phyloP scores from a whole-genome alignment of 1,140 invertebrate genomes.

The Dreissena rostriformis region DNA sequence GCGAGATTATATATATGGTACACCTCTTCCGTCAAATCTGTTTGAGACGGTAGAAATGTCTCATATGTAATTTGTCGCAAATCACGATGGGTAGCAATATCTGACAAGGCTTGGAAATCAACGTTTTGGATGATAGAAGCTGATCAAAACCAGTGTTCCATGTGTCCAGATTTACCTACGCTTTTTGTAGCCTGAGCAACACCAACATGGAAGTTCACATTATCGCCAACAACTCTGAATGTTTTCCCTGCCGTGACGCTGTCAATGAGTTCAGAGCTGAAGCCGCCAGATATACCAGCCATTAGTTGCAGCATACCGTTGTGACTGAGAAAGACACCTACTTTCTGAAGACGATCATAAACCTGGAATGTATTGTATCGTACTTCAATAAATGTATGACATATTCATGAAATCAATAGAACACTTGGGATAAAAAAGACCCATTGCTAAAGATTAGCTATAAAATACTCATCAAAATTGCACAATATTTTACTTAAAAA shows the following conservation, averaged over 20 bases:
- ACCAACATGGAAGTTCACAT: conserved; percentile 27
- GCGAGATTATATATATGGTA: background rate
- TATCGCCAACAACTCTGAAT: conserved; percentile 26
- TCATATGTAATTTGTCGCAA: background rate
- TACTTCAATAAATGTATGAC: too few species aligned
- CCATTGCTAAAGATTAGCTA: too few species aligned
- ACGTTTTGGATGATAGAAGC: conserved; percentile 5
- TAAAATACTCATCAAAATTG: too few species aligned
- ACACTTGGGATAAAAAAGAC: too few species aligned
- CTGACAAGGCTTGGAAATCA: background rate
- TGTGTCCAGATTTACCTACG: conserved; percentile 8
- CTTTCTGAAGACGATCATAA: conserved; percentile 22
- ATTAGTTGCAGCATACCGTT: conserved; percentile 15
- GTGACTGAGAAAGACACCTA: conserved; percentile 28
- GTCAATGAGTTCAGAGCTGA: conserved; percentile 20
- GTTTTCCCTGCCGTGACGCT: background rate
- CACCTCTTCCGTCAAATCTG: conserved; percentile 13
- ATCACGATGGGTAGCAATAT: conserved; percentile 7
- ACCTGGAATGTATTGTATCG: too few species aligned
- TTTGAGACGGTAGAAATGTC: background rate
- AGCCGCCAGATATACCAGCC: background rate
- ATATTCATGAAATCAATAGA: too few species aligned
- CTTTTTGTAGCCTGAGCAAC: conserved; percentile 13
- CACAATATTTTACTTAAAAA: too few species aligned
- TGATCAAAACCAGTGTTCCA: conserved; percentile 47